Base-by-base conservation (phyloP, 2,888 invertebrate genomes). In the Mythimna ferrago region DNA sequence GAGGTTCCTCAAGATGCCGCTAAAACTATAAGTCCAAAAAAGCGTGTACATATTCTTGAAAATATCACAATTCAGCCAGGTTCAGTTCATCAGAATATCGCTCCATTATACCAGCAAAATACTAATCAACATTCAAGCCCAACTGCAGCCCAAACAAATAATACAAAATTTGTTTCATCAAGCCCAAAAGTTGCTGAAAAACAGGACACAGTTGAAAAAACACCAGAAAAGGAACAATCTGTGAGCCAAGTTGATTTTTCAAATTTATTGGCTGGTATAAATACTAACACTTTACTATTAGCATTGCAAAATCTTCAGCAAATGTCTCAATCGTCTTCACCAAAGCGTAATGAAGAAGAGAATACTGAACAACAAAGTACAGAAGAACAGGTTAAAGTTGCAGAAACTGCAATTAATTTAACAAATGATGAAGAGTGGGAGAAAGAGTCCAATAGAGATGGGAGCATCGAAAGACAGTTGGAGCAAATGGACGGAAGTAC, bases 361-460 rank as follows among this genome's bases (percentile, higher is more conserved):
- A 71, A 58, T 63, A 74, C 57, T 65, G 85, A 86, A 62, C 79
- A 84, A 57, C 73, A 77, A 51, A 80, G 68, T 41, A 69, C 66
- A 71, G 71, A 79, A 48, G 83, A 83, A 61, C 77, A 81, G 60
- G 53, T 44, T 16, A 81, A 89, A 76, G 80, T 77, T 51, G 84
- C 93, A 9, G 95, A 95, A 88, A 94, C 94, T 1, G 21, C 61
- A 2, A 94, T 94, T 53, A 96, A 96, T 83, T 89, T 95, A 67
- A 95, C 94, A 48, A 95, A 95, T 86, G 96, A 95, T 71, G 96
- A 96, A 77, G 94, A 95, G 5, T 95, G 95, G 94, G 96, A 96
- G 77, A 93, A 91, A 70, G 96, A 95, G 86, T 93, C 95, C 2
- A 90, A 91, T 64, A 87, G 89, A 79, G 96, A 94, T 61, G 94